Conservation (phyloP, 1,140 invertebrate genomes). For the Meteorus sp. region DNA sequence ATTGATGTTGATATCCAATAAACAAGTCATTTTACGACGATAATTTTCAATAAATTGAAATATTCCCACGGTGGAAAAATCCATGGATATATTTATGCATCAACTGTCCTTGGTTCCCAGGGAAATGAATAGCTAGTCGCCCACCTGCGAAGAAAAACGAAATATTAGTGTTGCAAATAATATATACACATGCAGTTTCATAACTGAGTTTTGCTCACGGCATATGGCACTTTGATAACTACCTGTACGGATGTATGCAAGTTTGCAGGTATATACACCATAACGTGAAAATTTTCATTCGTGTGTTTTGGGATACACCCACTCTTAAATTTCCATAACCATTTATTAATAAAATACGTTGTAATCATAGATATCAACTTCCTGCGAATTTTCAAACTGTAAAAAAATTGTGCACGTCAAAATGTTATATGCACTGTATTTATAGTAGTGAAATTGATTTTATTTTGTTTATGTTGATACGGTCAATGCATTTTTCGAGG, state of each 20-base stretch:
- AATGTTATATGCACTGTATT: too few species aligned
- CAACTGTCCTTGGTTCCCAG: background rate
- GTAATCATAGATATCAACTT: background rate
- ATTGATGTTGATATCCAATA: background rate
- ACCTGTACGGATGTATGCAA: background rate
- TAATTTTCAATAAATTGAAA: background rate
- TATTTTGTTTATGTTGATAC: background rate
- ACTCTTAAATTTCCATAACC: background rate
- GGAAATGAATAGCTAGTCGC: background rate
- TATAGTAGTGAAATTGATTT: too few species aligned
- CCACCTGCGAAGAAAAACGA: conserved; percentile 6
- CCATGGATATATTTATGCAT: background rate
- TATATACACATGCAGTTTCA: background rate
- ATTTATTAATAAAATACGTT: conserved; percentile 1
- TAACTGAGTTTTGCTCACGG: background rate
- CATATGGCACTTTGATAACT: background rate
- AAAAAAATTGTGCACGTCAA: background rate
- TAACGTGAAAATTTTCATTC: too few species aligned
- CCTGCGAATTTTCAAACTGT: background rate
- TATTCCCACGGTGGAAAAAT: background rate
- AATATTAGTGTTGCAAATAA: background rate
- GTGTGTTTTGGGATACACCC: too few species aligned
- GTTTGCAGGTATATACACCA: too few species aligned
- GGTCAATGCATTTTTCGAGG: background rate
- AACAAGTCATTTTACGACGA: too few species aligned